Percentiles rank a stretch among this genome's conserved stretches.
phyloP scores from a whole-genome alignment of 1,140 invertebrate species.

The Zaprionus lachaisei region DNA sequence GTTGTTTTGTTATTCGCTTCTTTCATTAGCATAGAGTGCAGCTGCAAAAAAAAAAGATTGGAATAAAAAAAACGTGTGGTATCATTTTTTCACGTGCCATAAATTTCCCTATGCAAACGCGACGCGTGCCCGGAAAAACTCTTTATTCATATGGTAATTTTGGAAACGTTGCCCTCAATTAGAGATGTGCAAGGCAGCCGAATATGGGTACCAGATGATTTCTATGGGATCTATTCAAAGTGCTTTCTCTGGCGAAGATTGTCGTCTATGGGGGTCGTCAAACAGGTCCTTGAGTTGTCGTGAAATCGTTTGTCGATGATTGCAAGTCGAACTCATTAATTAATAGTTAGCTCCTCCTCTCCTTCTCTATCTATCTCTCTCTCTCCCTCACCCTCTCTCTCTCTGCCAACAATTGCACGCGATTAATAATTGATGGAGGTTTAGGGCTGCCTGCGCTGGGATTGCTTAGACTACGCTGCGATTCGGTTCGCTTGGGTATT shows the following conservation, averaged over 20 bases:
- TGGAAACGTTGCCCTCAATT: conserved; percentile 38
- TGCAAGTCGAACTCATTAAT: conserved; percentile 45
- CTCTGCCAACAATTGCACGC: conserved; percentile 42
- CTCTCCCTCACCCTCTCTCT: neutral
- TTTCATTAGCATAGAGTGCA: conserved; percentile 67
- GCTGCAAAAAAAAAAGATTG: conserved; percentile 44
- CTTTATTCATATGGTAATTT: conserved; percentile 53
- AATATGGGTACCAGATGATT: neutral
- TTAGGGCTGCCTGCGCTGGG: conserved; percentile 25
- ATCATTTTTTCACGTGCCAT: conserved; percentile 36
- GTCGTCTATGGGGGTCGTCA: neutral
- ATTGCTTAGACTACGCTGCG: conserved; percentile 48
- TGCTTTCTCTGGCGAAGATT: neutral
- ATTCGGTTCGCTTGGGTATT: conserved; percentile 43
- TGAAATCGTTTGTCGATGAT: conserved; percentile 24
- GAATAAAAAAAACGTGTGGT: conserved; percentile 41
- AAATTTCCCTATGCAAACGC: conserved; percentile 37
- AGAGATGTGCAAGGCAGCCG: neutral
- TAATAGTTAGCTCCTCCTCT: conserved; percentile 27
- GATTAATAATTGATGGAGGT: conserved; percentile 65
- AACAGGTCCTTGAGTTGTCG: neutral
- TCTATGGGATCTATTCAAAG: neutral
- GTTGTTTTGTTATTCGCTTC: neutral
- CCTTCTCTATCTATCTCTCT: neutral
- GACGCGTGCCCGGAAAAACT: conserved; percentile 49